phyloP scores from a whole-genome alignment of 2,797 vertebrate species.

The Synanceia verrucosa region DNA sequence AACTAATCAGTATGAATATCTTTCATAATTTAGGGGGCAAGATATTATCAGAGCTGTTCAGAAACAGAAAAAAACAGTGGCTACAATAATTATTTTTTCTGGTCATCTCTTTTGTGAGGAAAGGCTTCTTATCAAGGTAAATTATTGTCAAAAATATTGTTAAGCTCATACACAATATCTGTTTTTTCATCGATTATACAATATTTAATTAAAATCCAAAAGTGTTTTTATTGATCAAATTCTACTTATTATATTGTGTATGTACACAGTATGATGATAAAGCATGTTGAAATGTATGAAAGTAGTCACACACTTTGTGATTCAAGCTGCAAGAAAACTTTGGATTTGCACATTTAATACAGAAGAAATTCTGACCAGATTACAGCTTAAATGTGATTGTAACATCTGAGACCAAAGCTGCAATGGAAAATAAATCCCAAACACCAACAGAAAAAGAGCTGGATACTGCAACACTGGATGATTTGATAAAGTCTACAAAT shows the following conservation, averaged over 20 bases:
- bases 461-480: neutral
- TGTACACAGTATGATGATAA: neutral
- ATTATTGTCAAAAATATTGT: too few relatives aligned
- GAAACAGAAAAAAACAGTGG: neutral
- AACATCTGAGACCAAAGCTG: neutral
- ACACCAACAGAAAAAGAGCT: neutral
- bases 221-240: neutral
- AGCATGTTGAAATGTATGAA: neutral
- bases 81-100: neutral
- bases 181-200: neutral
- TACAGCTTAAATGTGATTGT: conserved; percentile 11
- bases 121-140: too few relatives aligned
- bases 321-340: conserved; percentile 9
- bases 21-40: neutral
- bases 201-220: neutral
- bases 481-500: neutral
- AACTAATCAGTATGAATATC: neutral
- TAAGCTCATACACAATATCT: neutral
- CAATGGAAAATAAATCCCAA: neutral
- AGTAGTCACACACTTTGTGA: neutral
- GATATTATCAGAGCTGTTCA: neutral
- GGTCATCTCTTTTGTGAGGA: too few relatives aligned
- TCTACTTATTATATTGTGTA: neutral
- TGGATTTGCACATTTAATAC: neutral
- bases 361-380: conserved; percentile 1